Base-by-base conservation (phyloP, 1,140 invertebrate species). In the Holotrichia oblita region DNA sequence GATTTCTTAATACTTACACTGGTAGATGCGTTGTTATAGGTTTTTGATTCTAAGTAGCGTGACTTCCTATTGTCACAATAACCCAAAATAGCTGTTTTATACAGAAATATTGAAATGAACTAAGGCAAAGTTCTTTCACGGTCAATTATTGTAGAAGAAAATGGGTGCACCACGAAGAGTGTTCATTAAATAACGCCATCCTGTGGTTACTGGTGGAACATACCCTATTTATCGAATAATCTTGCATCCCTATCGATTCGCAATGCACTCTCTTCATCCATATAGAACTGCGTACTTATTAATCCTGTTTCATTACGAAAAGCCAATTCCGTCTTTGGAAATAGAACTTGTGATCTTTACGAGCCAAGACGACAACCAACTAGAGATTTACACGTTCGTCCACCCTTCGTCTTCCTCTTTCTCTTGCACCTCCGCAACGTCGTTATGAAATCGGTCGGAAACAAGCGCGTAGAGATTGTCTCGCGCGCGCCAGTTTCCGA, bases 301-400 rank as follows among this genome's bases (percentile, higher is more conserved):
- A 69, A 69, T 69, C 61, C 61, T 27, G 61, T 22, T 27, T 22
- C 22, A 22, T 12, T 69, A 8, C 61, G 61, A 69, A 34, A 24
- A 22, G 61, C 61, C 20, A 69, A 34, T 69, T 69, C 61, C 61
- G 24, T 69, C 61, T 22, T 69, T 69, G 61, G 61, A 69, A 24
- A 69, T 69, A 14, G 22, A 69, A 69, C 7, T 69, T 34, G 61
- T 69, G 61, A 69, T 69, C 20, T 69, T 69, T 69, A 69, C 61
- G 22, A 69, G 8, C 27, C 61, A 69, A 69, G 22, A 69, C 61
- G 61, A 69, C 61, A 20, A 69, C 61, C 61, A 69, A 69, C 61
- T 69, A 34, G 61, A 69, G 61, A 69, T 69, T 69, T 69, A 69
- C 61, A 69, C 61, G 61, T 69, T 69, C 61, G 61, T 69, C 61